phyloP scores from a whole-genome alignment of 2,113 vertebrate genomes.

The Rhodinocichla rosea region DNA sequence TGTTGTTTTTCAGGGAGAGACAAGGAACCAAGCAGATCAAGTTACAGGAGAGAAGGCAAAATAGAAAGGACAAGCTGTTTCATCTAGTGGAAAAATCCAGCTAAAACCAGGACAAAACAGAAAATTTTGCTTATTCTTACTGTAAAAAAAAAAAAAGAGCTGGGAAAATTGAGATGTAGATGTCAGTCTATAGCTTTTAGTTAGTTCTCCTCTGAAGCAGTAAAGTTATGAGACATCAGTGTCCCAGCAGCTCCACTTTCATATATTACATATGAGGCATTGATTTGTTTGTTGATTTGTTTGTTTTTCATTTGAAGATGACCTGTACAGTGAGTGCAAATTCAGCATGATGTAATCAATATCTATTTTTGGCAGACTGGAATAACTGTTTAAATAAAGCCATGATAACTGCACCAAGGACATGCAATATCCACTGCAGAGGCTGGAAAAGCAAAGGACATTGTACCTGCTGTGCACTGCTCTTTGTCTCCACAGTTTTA shows the following conservation, averaged over 20 bases:
- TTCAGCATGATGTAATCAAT: slow-evolving; percentile 20
- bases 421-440: background rate
- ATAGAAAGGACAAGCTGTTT: background rate
- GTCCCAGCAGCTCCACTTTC: background rate
- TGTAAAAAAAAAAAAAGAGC: background rate
- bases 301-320: slow-evolving; percentile 12
- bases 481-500: background rate
- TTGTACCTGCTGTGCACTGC: background rate
- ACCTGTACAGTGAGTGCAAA: slow-evolving; percentile 8
- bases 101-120: background rate
- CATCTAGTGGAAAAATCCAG: background rate
- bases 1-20: background rate
- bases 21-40: background rate
- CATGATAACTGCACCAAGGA: background rate
- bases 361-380: slow-evolving; percentile 13
- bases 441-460: background rate
- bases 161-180: background rate
- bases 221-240: background rate
- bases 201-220: background rate
- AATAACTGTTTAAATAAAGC: slow-evolving; percentile 15
- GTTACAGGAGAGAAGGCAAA: background rate
- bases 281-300: background rate
- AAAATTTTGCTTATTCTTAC: background rate
- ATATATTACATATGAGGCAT: slow-evolving; percentile 9
- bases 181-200: background rate